phyloP scores from a whole-genome alignment of 2,797 vertebrate genomes.

The Microhierax caerulescens region DNA sequence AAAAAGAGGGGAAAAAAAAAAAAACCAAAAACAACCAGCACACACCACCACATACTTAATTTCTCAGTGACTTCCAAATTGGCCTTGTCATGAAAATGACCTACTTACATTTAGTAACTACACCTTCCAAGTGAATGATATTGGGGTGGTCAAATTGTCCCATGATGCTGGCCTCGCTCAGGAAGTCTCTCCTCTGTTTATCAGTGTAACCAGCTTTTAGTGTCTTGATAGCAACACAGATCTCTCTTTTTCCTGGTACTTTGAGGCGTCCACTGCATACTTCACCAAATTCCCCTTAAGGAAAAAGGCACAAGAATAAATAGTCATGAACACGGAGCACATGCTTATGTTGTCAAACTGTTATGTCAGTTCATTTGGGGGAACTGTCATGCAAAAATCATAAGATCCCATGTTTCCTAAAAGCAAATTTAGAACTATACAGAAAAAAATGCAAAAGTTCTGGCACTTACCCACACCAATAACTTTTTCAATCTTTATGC shows the following conservation, averaged over 20 bases:
- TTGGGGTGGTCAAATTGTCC: conserved; percentile 98
- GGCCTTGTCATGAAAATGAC: conserved; percentile 36
- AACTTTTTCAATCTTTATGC: conserved; percentile 98
- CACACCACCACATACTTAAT: conserved; percentile 49
- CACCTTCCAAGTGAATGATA: conserved; percentile 96
- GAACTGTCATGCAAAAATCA: neutral
- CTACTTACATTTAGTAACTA: conserved; percentile 95
- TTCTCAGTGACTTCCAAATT: conserved; percentile 64
- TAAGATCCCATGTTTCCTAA: neutral
- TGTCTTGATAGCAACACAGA: conserved; percentile 97
- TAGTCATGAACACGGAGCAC: neutral
- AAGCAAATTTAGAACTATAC: neutral
- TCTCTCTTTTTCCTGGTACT: conserved; percentile 94
- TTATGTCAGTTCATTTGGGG: neutral
- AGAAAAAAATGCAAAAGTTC: neutral
- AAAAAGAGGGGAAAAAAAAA: neutral
- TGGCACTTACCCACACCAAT: conserved; percentile 92
- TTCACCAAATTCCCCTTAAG: conserved; percentile 92
- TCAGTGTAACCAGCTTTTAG: conserved; percentile 96
- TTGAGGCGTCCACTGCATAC: conserved; percentile 97
- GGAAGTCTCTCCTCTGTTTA: conserved; percentile 94
- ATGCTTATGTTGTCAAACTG: neutral
- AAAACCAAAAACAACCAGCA: neutral
- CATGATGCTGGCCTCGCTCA: conserved; percentile 98
- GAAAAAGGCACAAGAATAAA: neutral